phyloP scores from a whole-genome alignment of 2,113 vertebrate species.

The Pterocles orientalis region DNA sequence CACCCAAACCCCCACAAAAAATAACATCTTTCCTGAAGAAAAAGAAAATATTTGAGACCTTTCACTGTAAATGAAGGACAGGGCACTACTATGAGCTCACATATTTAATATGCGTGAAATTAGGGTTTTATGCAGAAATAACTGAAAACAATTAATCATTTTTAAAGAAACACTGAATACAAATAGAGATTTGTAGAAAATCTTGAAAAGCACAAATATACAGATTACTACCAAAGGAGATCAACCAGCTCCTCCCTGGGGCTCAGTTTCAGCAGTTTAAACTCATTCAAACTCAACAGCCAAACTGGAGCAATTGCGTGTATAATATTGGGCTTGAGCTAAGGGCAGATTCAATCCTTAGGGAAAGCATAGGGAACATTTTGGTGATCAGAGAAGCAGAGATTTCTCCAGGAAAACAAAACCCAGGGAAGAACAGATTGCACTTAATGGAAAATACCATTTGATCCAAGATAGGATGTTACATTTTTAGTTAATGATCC shows the following conservation, averaged over 20 bases:
- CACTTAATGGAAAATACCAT: not conserved
- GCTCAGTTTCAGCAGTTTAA: not conserved
- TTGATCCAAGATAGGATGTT: not conserved
- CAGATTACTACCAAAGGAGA: not conserved
- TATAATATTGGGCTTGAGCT: not conserved
- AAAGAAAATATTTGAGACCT: slow-evolving; percentile 9
- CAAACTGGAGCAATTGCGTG: not conserved
- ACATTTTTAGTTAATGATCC: not conserved
- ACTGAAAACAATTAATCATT: slow-evolving; percentile 41
- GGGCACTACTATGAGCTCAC: not conserved
- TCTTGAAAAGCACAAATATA: slow-evolving; percentile 10
- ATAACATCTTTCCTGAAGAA: slow-evolving; percentile 1
- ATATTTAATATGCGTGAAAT: slow-evolving; percentile 51
- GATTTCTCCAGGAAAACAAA: not conserved
- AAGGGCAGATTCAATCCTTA: not conserved
- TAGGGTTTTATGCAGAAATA: slow-evolving; percentile 11
- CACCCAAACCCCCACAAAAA: no score
- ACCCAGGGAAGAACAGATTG: not conserved
- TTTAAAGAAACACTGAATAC: slow-evolving; percentile 47
- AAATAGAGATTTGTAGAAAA: slow-evolving; percentile 41
- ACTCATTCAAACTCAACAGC: not conserved
- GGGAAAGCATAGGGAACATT: not conserved
- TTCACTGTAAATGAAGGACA: slow-evolving; percentile 25
- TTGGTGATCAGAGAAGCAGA: not conserved
- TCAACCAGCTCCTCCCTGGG: not conserved